These are phyloP conservation scores for Lithophane socia DNA, from an alignment of 2,888 invertebrate genomes.

Conservation along the genomic window DNA sequence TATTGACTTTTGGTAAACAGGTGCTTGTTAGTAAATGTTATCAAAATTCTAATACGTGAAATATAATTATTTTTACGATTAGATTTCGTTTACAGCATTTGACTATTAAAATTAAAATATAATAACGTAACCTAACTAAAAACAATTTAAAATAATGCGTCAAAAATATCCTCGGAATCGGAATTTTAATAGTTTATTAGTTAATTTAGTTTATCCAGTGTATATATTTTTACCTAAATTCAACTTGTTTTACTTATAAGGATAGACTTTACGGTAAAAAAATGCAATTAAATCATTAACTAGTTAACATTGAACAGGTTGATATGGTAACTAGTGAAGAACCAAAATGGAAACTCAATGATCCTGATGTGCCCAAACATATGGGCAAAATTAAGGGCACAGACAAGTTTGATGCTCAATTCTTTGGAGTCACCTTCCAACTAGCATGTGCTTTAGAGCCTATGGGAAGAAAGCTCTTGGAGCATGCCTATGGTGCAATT, in stretches of 20 bases:
- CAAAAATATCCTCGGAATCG: too few species aligned
- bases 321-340: constrained; percentile 94
- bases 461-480: constrained; percentile 92
- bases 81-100: not conserved
- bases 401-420: constrained; percentile 92
- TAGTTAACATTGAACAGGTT: constrained; percentile 77
- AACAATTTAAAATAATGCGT: too few species aligned
- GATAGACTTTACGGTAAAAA: not conserved
- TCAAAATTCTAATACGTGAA: not conserved
- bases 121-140: too few species aligned
- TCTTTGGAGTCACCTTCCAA: constrained; percentile 92
- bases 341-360: constrained; percentile 91
- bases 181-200: too few species aligned
- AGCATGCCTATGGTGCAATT: constrained; percentile 93
- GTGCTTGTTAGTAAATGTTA: not conserved
- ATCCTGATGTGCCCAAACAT: constrained; percentile 92
- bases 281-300: too few species aligned
- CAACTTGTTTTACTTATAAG: not conserved
- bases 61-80: not conserved
- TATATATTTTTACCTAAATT: too few species aligned
- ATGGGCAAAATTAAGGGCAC: constrained; percentile 91
- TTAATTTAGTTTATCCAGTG: too few species aligned
- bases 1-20: not conserved
- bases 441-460: constrained; percentile 92
- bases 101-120: too few species aligned